phyloP scores from a whole-genome alignment of 1,140 invertebrate genomes.

The Heliconius hermathena region DNA sequence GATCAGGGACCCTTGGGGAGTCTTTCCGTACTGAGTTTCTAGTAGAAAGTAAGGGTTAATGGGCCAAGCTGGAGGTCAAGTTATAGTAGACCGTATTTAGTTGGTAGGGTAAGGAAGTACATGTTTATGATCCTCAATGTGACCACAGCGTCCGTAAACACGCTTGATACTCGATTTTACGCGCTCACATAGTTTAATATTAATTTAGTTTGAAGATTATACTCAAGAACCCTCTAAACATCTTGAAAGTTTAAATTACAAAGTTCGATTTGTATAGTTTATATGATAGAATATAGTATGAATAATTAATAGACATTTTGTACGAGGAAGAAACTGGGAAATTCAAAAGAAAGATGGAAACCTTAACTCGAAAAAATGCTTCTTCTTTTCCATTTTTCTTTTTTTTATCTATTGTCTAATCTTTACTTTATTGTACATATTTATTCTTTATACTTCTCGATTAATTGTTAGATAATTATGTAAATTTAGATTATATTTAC shows the following conservation, averaged over 20 bases:
- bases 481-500: too few species aligned
- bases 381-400: too few species aligned
- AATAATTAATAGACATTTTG: background rate
- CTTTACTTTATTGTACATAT: too few species aligned
- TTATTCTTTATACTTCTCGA: too few species aligned
- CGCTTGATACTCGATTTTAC: conserved; percentile 51
- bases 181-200: conserved; percentile 38
- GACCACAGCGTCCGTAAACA: conserved; percentile 59
- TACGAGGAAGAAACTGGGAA: too few species aligned
- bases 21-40: conserved; percentile 19
- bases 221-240: background rate
- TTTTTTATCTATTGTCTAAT: too few species aligned
- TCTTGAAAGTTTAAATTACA: background rate
- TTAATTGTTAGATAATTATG: too few species aligned
- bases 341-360: too few species aligned
- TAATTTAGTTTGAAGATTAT: conserved; percentile 31
- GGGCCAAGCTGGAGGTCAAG: conserved; percentile 40
- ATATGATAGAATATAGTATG: background rate
- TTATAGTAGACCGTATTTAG: conserved; percentile 45
- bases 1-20: conserved; percentile 13
- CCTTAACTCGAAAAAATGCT: too few species aligned
- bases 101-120: conserved; percentile 61
- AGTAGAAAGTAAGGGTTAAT: conserved; percentile 19
- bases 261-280: background rate
- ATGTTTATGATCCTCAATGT: conserved; percentile 63